Evolutionary conservation across 2,797 vertebrate genomes (phyloP).

Genomic region (Smutsia gigantea): DNA sequence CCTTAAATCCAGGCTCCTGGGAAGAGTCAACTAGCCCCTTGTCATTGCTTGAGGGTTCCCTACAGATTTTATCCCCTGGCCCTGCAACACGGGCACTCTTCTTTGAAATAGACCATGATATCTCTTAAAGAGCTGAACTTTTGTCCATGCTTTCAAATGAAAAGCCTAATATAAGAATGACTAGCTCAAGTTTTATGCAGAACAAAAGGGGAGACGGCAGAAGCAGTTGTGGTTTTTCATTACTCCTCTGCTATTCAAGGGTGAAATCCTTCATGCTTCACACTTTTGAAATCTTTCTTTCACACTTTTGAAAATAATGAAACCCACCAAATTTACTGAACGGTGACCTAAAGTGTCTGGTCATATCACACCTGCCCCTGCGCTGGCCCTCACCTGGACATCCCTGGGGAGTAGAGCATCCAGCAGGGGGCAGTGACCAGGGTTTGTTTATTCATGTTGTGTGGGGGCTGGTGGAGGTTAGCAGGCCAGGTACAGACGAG

Average conservation of each 20-base stretch:
- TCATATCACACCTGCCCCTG: not conserved
- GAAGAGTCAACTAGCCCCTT: not conserved
- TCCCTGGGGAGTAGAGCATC: not conserved
- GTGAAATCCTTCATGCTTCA: not conserved
- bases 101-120: not conserved
- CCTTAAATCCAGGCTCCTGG: not conserved
- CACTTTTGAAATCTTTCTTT: not conserved
- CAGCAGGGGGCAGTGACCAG: no score
- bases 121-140: not conserved
- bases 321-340: not conserved
- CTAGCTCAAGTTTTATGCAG: no score
- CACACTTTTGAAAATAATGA: not conserved
- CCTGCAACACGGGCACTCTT: not conserved
- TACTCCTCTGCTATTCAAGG: not conserved
- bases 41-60: not conserved
- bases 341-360: rapidly evolving
- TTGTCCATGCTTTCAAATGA: not conserved
- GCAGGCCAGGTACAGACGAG: not conserved
- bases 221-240: not conserved
- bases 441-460: not conserved
- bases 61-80: not conserved
- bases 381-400: not conserved
- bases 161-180: no score
- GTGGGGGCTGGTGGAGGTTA: not conserved
- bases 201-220: not conserved